Conservation (phyloP, 2,888 invertebrate species). For the Horisme vitalbata region DNA sequence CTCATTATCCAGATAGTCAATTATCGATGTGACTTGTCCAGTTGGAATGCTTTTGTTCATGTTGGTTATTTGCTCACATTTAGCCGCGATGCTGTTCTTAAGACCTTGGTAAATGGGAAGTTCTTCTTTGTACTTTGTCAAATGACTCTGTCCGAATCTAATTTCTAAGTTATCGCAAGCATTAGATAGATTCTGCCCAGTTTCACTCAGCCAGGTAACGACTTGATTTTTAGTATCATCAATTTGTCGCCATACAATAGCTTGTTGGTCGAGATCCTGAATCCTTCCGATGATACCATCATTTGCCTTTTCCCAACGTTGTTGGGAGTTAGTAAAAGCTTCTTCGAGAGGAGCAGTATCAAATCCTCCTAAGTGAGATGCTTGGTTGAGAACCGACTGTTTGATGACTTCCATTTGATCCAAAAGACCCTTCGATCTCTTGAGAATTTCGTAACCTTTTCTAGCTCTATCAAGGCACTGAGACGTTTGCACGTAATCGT, state of each 20-base stretch:
- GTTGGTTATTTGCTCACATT: conserved; percentile 90
- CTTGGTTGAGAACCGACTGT: conserved; percentile 87
- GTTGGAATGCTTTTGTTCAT: conserved; percentile 88
- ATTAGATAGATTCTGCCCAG: conserved; percentile 88
- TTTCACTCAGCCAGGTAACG: conserved; percentile 91
- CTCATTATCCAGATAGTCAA: conserved; percentile 87
- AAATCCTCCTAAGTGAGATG: conserved; percentile 86
- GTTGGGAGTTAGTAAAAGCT: conserved; percentile 84
- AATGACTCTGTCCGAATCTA: conserved; percentile 89
- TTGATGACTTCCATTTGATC: conserved; percentile 91
- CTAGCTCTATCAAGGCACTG: conserved; percentile 88
- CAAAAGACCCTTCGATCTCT: conserved; percentile 88
- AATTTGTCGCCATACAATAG: conserved; percentile 96
- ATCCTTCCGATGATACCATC: conserved; percentile 88
- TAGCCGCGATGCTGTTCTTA: conserved; percentile 89
- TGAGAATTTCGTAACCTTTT: conserved; percentile 88
- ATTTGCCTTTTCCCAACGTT: conserved; percentile 87
- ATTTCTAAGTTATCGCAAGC: conserved; percentile 91
- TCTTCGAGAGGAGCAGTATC: conserved; percentile 83
- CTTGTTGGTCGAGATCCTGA: conserved; percentile 93
- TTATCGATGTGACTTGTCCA: conserved; percentile 86
- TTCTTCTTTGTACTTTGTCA: conserved; percentile 93
- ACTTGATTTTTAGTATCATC: conserved; percentile 93
- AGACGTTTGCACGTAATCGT: conserved; percentile 88
- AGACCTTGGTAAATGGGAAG: conserved; percentile 89